Conservation (phyloP, 2,888 invertebrate genomes). For the Emmelina monodactyla region DNA sequence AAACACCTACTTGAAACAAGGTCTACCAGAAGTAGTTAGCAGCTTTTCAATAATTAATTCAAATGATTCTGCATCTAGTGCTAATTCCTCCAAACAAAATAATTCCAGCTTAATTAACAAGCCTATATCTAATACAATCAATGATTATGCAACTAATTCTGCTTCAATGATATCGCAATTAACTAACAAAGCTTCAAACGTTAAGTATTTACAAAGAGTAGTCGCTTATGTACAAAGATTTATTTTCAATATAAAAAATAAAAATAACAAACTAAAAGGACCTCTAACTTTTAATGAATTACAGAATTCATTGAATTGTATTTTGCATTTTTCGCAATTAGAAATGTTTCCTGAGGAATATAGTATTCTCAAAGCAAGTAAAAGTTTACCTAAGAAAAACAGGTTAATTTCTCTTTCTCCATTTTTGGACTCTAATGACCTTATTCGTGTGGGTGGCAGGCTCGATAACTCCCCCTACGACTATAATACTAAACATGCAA, state of each 20-base stretch:
- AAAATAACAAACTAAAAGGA: background rate
- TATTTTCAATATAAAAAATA: background rate
- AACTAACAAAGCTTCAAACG: background rate
- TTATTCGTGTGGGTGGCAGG: background rate
- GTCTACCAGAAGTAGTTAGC: constrained; percentile 1
- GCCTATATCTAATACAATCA: too few species aligned
- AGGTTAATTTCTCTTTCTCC: background rate
- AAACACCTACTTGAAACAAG: background rate
- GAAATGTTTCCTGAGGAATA: too few species aligned
- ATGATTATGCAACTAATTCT: too few species aligned
- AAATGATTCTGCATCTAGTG: background rate
- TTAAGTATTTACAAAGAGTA: background rate
- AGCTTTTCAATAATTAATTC: background rate
- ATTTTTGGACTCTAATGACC: background rate
- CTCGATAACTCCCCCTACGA: background rate
- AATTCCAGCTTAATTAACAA: background rate
- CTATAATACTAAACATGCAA: background rate
- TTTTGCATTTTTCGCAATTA: background rate
- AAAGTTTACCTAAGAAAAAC: background rate
- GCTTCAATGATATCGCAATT: background rate
- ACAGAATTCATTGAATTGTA: background rate
- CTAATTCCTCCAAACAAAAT: background rate
- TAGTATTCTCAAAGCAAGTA: background rate
- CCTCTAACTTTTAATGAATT: background rate
- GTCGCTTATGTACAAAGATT: background rate